Conservation (phyloP, 2,888 invertebrate genomes). For the Sinopyrophorus schimmeli region DNA sequence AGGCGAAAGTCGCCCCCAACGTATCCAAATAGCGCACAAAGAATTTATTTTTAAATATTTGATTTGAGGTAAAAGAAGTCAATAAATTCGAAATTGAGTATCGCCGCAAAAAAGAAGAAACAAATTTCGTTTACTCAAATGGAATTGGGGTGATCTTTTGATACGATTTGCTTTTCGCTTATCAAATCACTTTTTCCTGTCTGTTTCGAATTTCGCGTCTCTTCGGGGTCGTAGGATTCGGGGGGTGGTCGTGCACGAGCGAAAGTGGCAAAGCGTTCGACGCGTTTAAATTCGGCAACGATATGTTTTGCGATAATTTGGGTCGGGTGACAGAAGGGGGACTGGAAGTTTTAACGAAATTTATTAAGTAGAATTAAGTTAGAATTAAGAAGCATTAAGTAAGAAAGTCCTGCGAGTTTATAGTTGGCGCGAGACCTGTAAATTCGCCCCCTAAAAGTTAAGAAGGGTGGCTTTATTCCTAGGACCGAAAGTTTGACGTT, state of each 20-base stretch:
- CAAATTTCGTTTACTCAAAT: too few relatives aligned
- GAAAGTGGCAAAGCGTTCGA: constrained; percentile 18
- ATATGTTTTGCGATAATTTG: constrained; percentile 12
- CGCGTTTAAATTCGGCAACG: constrained; percentile 12
- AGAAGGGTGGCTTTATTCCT: constrained; percentile 4
- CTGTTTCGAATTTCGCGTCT: not conserved
- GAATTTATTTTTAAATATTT: too few relatives aligned
- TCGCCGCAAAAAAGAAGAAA: too few relatives aligned
- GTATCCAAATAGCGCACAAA: too few relatives aligned
- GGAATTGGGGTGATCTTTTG: constrained; percentile 11
- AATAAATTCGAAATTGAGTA: too few relatives aligned
- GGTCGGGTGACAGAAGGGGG: constrained; percentile 18
- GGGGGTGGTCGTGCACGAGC: constrained; percentile 1
- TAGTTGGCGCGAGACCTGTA: constrained; percentile 16
- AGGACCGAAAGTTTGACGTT: constrained; percentile 1
- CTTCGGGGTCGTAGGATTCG: not conserved
- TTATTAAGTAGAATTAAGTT: constrained; percentile 36
- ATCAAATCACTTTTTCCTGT: constrained; percentile 19
- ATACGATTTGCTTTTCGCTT: constrained; percentile 17
- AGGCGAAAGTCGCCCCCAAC: too few relatives aligned
- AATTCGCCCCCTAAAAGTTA: constrained; percentile 6
- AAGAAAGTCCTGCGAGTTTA: constrained; percentile 33
- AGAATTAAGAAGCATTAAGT: constrained; percentile 33
- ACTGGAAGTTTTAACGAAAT: constrained; percentile 36
- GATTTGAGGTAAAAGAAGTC: too few relatives aligned